phyloP scores from a whole-genome alignment of 2,888 invertebrate genomes.

The Proisotoma minuta region DNA sequence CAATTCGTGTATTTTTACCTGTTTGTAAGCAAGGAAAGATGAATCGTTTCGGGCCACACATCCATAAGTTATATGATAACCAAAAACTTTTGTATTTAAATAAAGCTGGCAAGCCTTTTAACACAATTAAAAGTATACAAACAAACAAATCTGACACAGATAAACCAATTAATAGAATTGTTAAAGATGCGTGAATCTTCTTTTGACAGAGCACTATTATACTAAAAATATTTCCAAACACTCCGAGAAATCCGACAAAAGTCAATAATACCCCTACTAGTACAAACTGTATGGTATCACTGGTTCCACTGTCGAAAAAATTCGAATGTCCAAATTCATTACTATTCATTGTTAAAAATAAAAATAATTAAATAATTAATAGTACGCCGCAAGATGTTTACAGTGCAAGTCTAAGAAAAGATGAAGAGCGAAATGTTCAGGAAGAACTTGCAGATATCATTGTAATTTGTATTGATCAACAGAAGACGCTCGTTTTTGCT shows the following conservation, averaged over 20 bases:
- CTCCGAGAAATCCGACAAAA: background rate
- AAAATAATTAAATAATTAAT: too few species aligned
- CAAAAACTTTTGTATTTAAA: background rate
- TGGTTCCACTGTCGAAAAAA: background rate
- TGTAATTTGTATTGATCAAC: too few species aligned
- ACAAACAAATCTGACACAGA: background rate
- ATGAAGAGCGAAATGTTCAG: too few species aligned
- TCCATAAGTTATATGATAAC: background rate
- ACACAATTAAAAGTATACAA: background rate
- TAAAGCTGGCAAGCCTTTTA: background rate
- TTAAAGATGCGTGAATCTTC: slow-evolving; percentile 1
- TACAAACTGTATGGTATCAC: background rate
- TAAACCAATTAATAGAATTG: background rate
- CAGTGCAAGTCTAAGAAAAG: too few species aligned
- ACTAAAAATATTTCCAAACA: slow-evolving; percentile 10
- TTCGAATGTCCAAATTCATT: background rate
- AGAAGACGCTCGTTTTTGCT: too few species aligned
- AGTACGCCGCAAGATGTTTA: too few species aligned
- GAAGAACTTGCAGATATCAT: too few species aligned
- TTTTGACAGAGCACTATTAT: background rate
- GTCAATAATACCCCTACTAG: background rate
- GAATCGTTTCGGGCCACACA: background rate
- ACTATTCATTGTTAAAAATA: too few species aligned
- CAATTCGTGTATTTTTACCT: background rate
- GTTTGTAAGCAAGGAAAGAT: background rate